Base-by-base conservation (phyloP, 2,113 vertebrate species). In the Uropsilus gracilis region DNA sequence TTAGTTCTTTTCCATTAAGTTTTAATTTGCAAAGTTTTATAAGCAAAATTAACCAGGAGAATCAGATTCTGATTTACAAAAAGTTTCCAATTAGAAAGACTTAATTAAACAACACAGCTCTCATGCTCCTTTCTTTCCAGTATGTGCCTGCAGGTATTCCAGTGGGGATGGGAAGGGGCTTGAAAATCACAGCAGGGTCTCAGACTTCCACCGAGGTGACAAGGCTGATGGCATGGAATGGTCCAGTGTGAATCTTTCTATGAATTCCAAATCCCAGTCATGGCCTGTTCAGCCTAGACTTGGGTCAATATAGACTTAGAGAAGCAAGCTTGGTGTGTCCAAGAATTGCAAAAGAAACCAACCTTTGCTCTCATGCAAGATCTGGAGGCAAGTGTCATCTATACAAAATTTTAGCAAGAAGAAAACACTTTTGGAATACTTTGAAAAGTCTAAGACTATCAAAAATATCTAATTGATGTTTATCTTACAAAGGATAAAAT, bases 21-120 rank as follows among this genome's bases (percentile, higher is more conserved):
- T 96, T 97, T 97, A 96, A 96, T 95, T 96, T 90, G 85, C 44
- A 78, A 96, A 44, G 28, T 95, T 97, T 96, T 95, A 97, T 86
- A 94, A 95, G 94, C 82, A 89, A 90, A 97, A 97, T 94, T 96
- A 96, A 94, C 42, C 82, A 63, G 48, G 80, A 96, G 75, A 96
- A 90, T 95, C 94, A 90, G 78, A 94, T 94, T 94, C 96, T 94
- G 80, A 92, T 83, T 95, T 93, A 85, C 32, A 95, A 55, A 92
- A 95, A 90, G 59, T 97, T 96, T 97, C 96, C 92, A 95, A 86
- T 94, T 89, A 90, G 94, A 95, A 93, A 80, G 73, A 32, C 57
- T 96, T 92, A 92, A 96, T 96, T 91, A 95, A 97, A 93, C 77
- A 94, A 73, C 50, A 55, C 9, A 12, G 13, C 6, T 42, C 80